Evolutionary conservation across 2,113 vertebrate genomes (phyloP), one percentile per base, ranked within the genome.

Genomic region (Stictonetta naevosa): DNA sequence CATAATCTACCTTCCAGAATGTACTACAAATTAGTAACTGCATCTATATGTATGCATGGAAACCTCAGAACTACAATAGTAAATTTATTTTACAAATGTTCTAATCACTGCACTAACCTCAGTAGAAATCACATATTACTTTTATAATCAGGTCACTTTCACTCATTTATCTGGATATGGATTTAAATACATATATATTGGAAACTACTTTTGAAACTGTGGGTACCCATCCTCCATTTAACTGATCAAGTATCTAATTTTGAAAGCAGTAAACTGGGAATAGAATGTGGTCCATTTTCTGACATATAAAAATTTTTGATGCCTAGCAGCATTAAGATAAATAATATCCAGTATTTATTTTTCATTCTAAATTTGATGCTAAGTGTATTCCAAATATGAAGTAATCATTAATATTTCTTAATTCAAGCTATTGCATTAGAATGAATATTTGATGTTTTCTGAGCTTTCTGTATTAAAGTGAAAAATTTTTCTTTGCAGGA

Each of bases 51-150:
- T 62, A 56, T 40, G 20, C 22, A 59, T 2, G 0, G 42, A 63
- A 62, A 18, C 2, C 2, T 42, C 36, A 87, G 26, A 64, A 46
- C 3, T 26, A 26, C 4, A 55, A 16, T 42, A 48, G 15, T 8
- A 0, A 50, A 33, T 2, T 13, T 23, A 8, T 56, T 26, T 20
- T 26, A 3, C 21, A 63, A 9, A 11, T 64, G 7, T 64, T 82
- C 29, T 36, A 76, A 80, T 8, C 3, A 23, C 26, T 68, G 13
- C 9, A n/a, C 42, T 68, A 64, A 60, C 2, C 18, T 76, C 38
- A 42, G 12, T 64, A 59, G 82, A 75, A 71, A 42, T 19, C 11
- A 68, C 1, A 2, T 11, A 19, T 75, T 19, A 0, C 80, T 14
- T 64, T 53, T 48, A 60, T 23, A 76, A 81, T 11, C 46, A 78